Conservation (phyloP, 2,113 vertebrate species). For the Saguinus imperator region DNA sequence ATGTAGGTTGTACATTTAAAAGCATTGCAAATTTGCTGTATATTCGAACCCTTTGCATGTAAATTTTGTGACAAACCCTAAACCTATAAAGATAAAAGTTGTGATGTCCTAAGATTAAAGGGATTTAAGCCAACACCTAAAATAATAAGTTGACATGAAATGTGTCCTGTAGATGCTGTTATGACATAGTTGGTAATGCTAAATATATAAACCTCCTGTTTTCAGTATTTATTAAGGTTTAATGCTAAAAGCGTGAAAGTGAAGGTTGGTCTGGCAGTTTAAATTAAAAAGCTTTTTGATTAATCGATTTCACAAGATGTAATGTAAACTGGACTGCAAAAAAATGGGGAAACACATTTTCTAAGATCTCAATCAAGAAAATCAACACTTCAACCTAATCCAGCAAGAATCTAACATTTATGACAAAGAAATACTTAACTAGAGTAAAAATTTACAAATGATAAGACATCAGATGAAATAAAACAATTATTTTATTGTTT, state of each 20-base stretch:
- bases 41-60: conserved; percentile 4
- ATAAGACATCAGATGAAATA: neutral
- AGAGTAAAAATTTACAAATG: neutral
- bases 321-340: conserved; percentile 2
- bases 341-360: neutral
- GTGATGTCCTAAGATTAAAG: conserved; percentile 28
- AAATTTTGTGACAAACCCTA: conserved; percentile 36
- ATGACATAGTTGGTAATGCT: conserved; percentile 5
- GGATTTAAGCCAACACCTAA: conserved; percentile 50
- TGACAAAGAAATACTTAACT: neutral
- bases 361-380: neutral
- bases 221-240: conserved; percentile 42
- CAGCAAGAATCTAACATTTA: neutral
- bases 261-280: neutral
- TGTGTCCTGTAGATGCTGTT: neutral
- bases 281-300: neutral
- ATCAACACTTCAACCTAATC: neutral
- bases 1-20: conserved; percentile 29
- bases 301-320: neutral
- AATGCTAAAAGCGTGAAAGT: conserved; percentile 23
- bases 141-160: conserved; percentile 42
- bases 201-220: conserved; percentile 43
- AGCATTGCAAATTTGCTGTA: neutral
- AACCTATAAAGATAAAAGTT: conserved; percentile 30
- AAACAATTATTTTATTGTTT: neutral